Base-by-base conservation (phyloP, 2,113 vertebrate species). In the Xiphophorus hellerii region DNA sequence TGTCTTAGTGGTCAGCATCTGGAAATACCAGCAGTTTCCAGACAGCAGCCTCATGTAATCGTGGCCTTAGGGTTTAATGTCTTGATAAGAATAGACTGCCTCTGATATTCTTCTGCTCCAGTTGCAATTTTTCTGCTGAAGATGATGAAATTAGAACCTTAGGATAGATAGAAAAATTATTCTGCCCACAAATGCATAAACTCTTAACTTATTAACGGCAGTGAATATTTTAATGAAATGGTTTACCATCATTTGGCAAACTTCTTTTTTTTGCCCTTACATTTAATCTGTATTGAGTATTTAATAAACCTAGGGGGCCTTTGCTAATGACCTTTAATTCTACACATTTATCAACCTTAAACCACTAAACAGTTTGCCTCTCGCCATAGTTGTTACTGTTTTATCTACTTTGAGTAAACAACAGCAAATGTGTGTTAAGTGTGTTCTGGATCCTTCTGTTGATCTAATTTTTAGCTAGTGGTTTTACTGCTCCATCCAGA, bases 381-480 rank as follows among this genome's bases (percentile, higher is more conserved):
- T 60, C 2, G 20, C 20, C 33, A 31, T 44, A 13, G 65, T 27
- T 66, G 66, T 37, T 22, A 14, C 65, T 39, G 48, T 71, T 35
- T 70, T 15, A 48, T 51, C 66, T 10, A 22, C 31, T n/a, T 70
- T 63, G 31, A 66, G 39, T 72, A 81, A 37, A 48, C 64, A 71
- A 69, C 42, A 37, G 72, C 39, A 67, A 39, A 73, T 72, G 25
- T 4, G 2, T 42, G 31, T 77, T 51, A 20, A 31, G 22, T 39
- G 25, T 54, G 51, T 29, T 1, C 13, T 13, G 73, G 44, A 80
- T 80, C 74, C 42, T 54, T 66, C 7, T 13, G 67, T 25, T 58
- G 74, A 82, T 83, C 80, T 48, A 73, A 75, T 17, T 48, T 67
- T 44, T 8, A 67, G 7, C 62, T 33, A 39, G 64, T 37, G 62